Evolutionary conservation across 2,797 vertebrate species (phyloP).

Genomic region (Lerista edwardsae): DNA sequence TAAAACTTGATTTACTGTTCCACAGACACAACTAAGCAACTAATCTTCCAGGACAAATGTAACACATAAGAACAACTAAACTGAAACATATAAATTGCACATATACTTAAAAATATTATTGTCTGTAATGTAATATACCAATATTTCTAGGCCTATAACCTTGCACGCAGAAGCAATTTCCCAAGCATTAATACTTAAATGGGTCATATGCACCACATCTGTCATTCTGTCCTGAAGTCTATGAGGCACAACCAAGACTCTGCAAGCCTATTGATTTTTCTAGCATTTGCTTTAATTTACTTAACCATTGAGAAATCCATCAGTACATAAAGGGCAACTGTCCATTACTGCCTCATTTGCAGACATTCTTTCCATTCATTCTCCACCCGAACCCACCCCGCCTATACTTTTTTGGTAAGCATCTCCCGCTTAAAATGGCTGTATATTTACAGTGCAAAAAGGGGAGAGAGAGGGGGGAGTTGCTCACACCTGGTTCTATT

Average conservation of each 20-base stretch:
- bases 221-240: slow-evolving; percentile 88
- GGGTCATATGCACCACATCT: slow-evolving; percentile 89
- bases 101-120: slow-evolving; percentile 81
- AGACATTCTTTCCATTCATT: slow-evolving; percentile 75
- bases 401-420: slow-evolving; percentile 73
- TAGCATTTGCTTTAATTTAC: slow-evolving; percentile 88
- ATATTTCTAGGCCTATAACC: slow-evolving; percentile 81
- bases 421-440: slow-evolving; percentile 75
- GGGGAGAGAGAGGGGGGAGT: slow-evolving; percentile 64
- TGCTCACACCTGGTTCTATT: slow-evolving; percentile 97
- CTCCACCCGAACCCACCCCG: not conserved
- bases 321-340: slow-evolving; percentile 88
- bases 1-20: slow-evolving; percentile 70
- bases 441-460: slow-evolving; percentile 85
- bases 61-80: slow-evolving; percentile 71
- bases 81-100: slow-evolving; percentile 78
- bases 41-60: slow-evolving; percentile 76
- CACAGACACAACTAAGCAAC: slow-evolving; percentile 67
- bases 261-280: slow-evolving; percentile 87
- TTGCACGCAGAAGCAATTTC: slow-evolving; percentile 80
- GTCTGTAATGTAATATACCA: slow-evolving; percentile 81
- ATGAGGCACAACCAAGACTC: slow-evolving; percentile 87
- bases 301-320: slow-evolving; percentile 87
- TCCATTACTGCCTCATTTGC: slow-evolving; percentile 85
- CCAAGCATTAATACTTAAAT: slow-evolving; percentile 86